Evolutionary conservation across 30 jellyfish, hydroid and myxozoan species (phyloP), one percentile per base, ranked within the genome.

Genomic region (Morbakka virulenta): DNA sequence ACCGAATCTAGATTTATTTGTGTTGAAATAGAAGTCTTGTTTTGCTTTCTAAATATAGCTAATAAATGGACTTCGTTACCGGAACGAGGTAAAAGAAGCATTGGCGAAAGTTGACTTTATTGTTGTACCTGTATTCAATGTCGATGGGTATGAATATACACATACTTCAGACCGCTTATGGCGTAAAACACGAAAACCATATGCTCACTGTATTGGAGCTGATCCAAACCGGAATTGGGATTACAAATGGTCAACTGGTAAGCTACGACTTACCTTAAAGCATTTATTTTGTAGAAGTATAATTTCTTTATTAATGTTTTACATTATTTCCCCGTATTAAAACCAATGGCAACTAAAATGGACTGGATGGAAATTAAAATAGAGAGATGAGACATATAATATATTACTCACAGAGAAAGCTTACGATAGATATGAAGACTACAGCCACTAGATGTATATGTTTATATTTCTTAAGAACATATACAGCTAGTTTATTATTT

Each of bases 181-280:
- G 98, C 76, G 98, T 33, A 92, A 92, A 83, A 92, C 98, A 1
- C 67, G 90, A 20, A 67, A 91, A 21, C 41, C 50, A 30, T 53
- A 62, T 26, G 77, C 84, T 30, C 52, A 74, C 23, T 92, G 98
- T 66, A 0, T 22, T 2, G 98, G 98, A 21, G 95, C 88, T 22
- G 98, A 92, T 64, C 98, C 98, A 2, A 92, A 92, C 93, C 73
- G 98, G 49, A 92, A 92, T 83, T 92, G 94, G 93, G 93, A 76
- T 28, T 74, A 28, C 80, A 72, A 81, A 69, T 92, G 94, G 90
- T 96, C 95, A 85, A 95, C 86, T 77, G 51, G 17, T 72, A 32
- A 21, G 77, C 4, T 26, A 47, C n/a, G 61, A 9, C n/a, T 47
- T 47, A 12, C 61, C 14, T 47, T 47, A 9, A 9, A n/a, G 14